Evolutionary conservation across 2,797 vertebrate species (phyloP), one percentile per base, ranked within the genome.

Genomic region (Dryobates pubescens): DNA sequence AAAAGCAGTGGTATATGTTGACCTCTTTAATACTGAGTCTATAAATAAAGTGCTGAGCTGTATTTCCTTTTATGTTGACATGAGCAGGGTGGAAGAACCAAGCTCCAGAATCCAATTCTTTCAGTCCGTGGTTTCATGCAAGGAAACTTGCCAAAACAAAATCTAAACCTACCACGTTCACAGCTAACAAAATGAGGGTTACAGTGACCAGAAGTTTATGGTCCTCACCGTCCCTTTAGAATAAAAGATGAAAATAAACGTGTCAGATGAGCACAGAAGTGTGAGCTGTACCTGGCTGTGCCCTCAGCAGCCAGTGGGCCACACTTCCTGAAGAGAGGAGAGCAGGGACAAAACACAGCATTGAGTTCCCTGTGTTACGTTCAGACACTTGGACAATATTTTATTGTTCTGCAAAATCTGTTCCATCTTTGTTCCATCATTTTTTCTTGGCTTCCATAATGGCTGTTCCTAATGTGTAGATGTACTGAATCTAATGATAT

Each of bases 121-220:
- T 30, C 30, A 62, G 11, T 71, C 64, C 5, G 6, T 89, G 23
- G 12, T 89, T 92, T 84, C 26, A 71, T 30, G 74, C 90, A 64
- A 36, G 41, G 19, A 38, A 67, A 23, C 23, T 86, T 89, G 30
- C 7, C 53, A 74, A 63, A 59, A 53, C 65, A 53, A 71, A 53
- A 30, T 80, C 86, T 74, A 53, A 78, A 81, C 30, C 6, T 67
- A 7, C 16, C 11, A 2, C 3, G 4, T 62, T 89, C 29, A 47
- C 18, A 57, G 10, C 36, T 70, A 83, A 17, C 34, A 27, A 70
- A 85, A 32, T 47, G 6, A 59, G 22, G 29, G 19, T 57, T 92
- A 34, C 1, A 0, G 13, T 67, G 36, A 19, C 57, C 24, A 41
- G 54, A 57, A 76, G 32, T 15, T 82, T 72, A 14, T 0, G 5